Base-by-base conservation (phyloP, 2,113 vertebrate species). In the Ctenodactylus gundi region DNA sequence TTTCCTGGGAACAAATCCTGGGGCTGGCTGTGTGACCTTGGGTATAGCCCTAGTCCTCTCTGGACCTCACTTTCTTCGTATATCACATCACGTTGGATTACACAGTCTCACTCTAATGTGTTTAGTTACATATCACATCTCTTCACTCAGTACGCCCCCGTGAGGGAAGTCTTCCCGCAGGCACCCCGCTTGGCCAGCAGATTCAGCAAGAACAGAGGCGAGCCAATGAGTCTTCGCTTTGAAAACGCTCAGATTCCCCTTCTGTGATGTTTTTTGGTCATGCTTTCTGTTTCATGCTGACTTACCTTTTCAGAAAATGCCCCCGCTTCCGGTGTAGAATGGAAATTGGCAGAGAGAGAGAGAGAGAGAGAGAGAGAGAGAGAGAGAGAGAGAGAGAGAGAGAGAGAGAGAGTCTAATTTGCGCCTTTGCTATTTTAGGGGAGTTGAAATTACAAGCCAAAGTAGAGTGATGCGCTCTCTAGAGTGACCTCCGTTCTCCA, bases 221-320 rank as follows among this genome's bases (percentile, higher is more conserved):
- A 20, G 44, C 41, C 39, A 80, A 49, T 29, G 10, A 65, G 36
- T n/a, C 25, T 78, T 27, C 60, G 91, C 76, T 91, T 49, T 57
- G 73, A 77, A 80, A 92, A 92, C 53, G 44, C 78, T 92, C 90
- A 76, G 44, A 84, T 80, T 92, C 73, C 44, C 44, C 27, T 88
- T 88, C 88, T 62, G 49, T 80, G 64, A 86, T 76, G 46, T 44
- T 75, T 73, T 90, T 77, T 90, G 34, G 93, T 77, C 95, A 80
- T 92, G 95, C 83, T 93, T 72, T 95, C n/a, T 91, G 89, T 75
- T 87, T 86, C 91, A 88, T 91, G 96, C 80, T 94, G 95, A 90
- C 94, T 95, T 97, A 96, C 95, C 96, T 97, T 96, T 95, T 91
- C 95, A 96, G 93, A 96, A 94, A 95, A 94, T 80, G 90, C 93